A percentile compares a stretch with the other conserved stretches of the same genome.
Conservation (phyloP, 1,140 invertebrate species). For the Drosophila leontia region DNA sequence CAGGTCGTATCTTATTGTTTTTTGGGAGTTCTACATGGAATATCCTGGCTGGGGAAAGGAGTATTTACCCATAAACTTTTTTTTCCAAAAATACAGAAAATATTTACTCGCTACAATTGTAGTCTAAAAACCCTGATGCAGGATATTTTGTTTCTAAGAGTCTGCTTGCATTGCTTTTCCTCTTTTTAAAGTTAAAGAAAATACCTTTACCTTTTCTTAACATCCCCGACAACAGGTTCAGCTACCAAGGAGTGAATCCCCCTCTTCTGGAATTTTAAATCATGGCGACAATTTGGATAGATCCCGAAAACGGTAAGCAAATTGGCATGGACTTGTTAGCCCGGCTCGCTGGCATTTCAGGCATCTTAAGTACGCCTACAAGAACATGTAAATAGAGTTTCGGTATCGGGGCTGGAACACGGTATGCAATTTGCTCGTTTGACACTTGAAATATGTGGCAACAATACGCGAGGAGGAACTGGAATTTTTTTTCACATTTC, state of each 20-base stretch:
- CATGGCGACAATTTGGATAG: slow-evolving; percentile 82
- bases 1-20: background rate
- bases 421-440: slow-evolving; percentile 85
- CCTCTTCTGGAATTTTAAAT: slow-evolving; percentile 74
- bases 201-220: slow-evolving; percentile 5
- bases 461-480: slow-evolving; percentile 64
- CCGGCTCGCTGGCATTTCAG: slow-evolving; percentile 70
- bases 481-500: slow-evolving; percentile 44
- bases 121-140: too few relatives aligned
- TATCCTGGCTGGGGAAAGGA: background rate
- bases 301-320: slow-evolving; percentile 70
- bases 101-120: too few relatives aligned
- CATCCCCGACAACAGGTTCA: slow-evolving; percentile 56
- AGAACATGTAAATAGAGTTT: slow-evolving; percentile 85
- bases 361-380: slow-evolving; percentile 84
- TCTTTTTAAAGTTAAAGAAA: background rate
- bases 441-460: slow-evolving; percentile 85
- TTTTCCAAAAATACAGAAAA: background rate
- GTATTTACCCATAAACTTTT: background rate
- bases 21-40: background rate
- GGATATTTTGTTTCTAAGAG: background rate
- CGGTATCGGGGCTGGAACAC: slow-evolving; percentile 72
- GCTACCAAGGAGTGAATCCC: slow-evolving; percentile 8
- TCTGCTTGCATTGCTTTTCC: background rate
- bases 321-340: slow-evolving; percentile 65